Base-by-base conservation (phyloP, 2,113 vertebrate genomes). In the Myrmecobius fasciatus region DNA sequence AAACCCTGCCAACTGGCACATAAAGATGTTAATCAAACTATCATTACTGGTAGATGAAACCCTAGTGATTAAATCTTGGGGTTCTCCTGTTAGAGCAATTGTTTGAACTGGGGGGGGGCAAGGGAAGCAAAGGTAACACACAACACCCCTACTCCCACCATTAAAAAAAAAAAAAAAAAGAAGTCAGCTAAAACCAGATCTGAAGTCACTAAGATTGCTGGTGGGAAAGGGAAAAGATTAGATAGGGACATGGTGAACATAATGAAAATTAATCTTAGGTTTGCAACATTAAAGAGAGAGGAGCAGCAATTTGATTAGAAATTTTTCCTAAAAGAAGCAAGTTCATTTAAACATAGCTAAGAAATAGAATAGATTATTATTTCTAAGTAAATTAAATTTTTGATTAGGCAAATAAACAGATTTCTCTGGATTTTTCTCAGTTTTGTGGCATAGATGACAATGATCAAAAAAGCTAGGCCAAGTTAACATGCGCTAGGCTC, bases 101-200 rank as follows among this genome's bases (percentile, higher is more conserved):
- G 43, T 95, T 93, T 91, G 95, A 96, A 56, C 95, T 93, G 67
- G 89, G 91, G 94, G n/a, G 95, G 97, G 93, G 0, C n/a, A 3
- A 4, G 31, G 8, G 36, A 67, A 67, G 28, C 2, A 25, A 97
- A 67, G 90, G 91, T 53, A 97, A 52, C 48, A 31, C 91, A 26
- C 60, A 12, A 7, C 31, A 20, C 31, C 60, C 31, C 60, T 20
- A 36, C 67, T 43, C 36, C 67, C 7, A 67, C 60, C 31, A 67
- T 36, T 4, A 36, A 36, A 36, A 36, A 67, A 89, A 95, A 91
- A 91, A 36, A 17, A 36, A 36, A 67, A 89, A 95, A 91, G 90
- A 91, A 26, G 22, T 95, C 51, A 92, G 96, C 95, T 97, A 96
- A 95, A 98, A 98, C 94, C 97, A 93, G 98, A 98, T 98, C 96